These are phyloP conservation scores for Enteromius thamalakanensis DNA, from an alignment of 2,797 vertebrate genomes.

Conservation along the genomic window DNA sequence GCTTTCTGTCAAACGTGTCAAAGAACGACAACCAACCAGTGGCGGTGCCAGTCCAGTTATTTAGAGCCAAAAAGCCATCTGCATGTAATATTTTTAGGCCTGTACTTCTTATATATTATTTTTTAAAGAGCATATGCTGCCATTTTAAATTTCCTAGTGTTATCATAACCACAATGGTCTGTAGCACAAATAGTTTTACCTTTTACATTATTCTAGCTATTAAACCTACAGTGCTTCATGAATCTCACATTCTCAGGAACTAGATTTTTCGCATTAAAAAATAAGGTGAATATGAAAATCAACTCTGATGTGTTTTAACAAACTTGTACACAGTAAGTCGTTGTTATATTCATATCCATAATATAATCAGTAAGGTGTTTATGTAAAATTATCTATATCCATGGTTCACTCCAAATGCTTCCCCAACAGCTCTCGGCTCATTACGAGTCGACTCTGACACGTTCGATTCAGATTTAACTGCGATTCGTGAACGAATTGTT, in stretches of 20 bases:
- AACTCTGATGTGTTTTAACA: neutral
- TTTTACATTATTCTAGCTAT: neutral
- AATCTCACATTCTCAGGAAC: neutral
- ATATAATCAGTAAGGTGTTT: neutral
- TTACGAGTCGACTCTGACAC: neutral
- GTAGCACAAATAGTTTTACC: neutral
- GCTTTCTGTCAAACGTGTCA: neutral
- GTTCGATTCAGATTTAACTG: neutral
- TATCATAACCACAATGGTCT: neutral
- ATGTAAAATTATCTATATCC: neutral
- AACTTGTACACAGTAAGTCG: neutral
- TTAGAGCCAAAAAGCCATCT: neutral
- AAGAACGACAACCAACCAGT: neutral
- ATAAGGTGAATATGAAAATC: neutral
- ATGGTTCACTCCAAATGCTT: neutral
- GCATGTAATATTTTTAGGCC: neutral
- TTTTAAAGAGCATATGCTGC: neutral
- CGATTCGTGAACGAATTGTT: neutral
- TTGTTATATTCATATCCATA: neutral
- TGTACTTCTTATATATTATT: too few relatives aligned
- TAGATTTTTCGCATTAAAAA: neutral
- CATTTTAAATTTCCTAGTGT: neutral
- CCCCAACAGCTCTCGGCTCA: neutral
- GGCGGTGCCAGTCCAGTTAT: slow-evolving; percentile 62
- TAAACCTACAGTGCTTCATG: neutral